Evolutionary conservation across 1,140 invertebrate species (phyloP).

Genomic region (Trypoxylus dichotomus): DNA sequence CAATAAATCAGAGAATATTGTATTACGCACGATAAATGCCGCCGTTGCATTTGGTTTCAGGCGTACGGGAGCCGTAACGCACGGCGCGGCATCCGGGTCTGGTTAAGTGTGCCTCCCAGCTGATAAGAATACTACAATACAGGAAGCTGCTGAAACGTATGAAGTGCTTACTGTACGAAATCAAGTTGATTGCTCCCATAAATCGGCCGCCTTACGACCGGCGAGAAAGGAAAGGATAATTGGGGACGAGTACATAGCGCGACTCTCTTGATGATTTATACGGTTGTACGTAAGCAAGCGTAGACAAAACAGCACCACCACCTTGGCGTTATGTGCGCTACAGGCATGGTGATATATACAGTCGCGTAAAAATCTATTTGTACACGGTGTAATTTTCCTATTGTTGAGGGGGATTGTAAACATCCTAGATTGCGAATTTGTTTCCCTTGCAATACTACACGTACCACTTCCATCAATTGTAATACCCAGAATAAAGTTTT

Average conservation of each 20-base stretch:
- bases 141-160: constrained; percentile 8
- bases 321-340: not conserved
- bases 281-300: not conserved
- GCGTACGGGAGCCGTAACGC: not conserved
- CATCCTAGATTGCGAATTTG: no score
- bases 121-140: constrained; percentile 15
- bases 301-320: constrained; percentile 1
- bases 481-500: no score
- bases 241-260: not conserved
- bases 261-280: not conserved
- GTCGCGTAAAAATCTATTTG: not conserved
- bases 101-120: constrained; percentile 16
- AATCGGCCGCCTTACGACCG: not conserved
- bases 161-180: constrained; percentile 7
- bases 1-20: not conserved
- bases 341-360: not conserved
- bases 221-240: not conserved
- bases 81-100: not conserved
- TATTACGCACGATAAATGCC: constrained; percentile 1
- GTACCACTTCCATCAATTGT: no score
- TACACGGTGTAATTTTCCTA: no score
- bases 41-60: not conserved
- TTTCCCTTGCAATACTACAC: no score
- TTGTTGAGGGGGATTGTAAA: no score
- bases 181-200: constrained; percentile 11